phyloP scores from a whole-genome alignment of 1,140 invertebrate species.

The Drosophila nebulosa region DNA sequence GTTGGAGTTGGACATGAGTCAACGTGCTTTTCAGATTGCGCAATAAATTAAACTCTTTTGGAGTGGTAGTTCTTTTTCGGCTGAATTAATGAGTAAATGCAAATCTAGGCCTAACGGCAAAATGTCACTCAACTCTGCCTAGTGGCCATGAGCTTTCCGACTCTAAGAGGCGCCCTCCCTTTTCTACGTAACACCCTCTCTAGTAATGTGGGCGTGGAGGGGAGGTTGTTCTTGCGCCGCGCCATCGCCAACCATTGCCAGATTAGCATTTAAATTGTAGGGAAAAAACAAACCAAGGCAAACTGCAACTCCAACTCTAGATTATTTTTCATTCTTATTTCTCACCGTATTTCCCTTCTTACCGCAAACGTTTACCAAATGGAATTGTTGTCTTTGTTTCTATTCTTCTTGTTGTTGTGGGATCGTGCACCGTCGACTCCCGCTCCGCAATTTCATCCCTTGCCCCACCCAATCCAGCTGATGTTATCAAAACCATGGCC shows the following conservation, averaged over 20 bases:
- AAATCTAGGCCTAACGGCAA: slow-evolving; percentile 30
- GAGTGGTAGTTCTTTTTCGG: slow-evolving; percentile 17
- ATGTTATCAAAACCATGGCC: slow-evolving; percentile 66
- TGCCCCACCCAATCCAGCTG: slow-evolving; percentile 24
- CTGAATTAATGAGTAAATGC: slow-evolving; percentile 54
- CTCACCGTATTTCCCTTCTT: slow-evolving; percentile 30
- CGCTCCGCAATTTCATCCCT: background rate
- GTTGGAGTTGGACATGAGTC: background rate
- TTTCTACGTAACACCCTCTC: background rate
- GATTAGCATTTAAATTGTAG: slow-evolving; percentile 78
- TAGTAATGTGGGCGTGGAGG: slow-evolving; percentile 22
- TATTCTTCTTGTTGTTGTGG: slow-evolving; percentile 36
- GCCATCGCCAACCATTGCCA: slow-evolving; percentile 66
- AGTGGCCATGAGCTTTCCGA: background rate
- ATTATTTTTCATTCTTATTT: slow-evolving; percentile 71
- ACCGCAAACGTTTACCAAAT: slow-evolving; percentile 69
- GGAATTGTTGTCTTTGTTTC: slow-evolving; percentile 71
- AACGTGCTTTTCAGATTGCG: slow-evolving; percentile 15
- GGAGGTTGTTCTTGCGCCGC: slow-evolving; percentile 54
- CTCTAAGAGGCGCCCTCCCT: background rate
- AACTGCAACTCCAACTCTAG: slow-evolving; percentile 26
- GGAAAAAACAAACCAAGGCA: slow-evolving; percentile 42
- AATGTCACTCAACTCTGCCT: background rate
- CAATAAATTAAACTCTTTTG: slow-evolving; percentile 58
- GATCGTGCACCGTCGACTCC: slow-evolving; percentile 16